These are phyloP conservation scores for Siderastrea radians DNA, from an alignment of 92 coral and sea anemone species.

Conservation along the genomic window DNA sequence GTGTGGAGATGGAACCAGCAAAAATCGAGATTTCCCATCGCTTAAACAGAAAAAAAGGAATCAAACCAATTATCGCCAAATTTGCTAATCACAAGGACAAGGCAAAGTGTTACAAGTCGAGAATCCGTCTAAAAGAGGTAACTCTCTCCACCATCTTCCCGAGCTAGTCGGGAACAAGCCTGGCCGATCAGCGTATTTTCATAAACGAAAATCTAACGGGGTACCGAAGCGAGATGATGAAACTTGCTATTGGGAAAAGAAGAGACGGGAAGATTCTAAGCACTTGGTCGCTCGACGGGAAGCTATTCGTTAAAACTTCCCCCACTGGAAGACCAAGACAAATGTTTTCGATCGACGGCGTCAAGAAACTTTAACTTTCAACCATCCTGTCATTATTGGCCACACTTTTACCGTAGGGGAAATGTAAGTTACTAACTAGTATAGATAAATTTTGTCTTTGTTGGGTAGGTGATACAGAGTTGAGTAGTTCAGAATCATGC, in stretches of 20 bases:
- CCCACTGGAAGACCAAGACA: conserved; percentile 1
- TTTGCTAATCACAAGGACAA: conserved; percentile 16
- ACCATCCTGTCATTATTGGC: too few species aligned
- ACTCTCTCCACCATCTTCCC: too few species aligned
- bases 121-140: too few species aligned
- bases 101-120: background rate
- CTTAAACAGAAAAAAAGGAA: conserved; percentile 1
- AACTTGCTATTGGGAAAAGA: background rate
- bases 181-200: background rate
- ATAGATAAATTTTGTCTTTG: too few species aligned
- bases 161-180: background rate
- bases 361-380: background rate
- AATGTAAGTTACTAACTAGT: too few species aligned
- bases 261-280: background rate
- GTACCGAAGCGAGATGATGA: background rate
- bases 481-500: too few species aligned
- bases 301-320: conserved; percentile 2
- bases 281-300: background rate
- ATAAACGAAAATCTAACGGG: background rate
- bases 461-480: too few species aligned
- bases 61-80: conserved; percentile 16
- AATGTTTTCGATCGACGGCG: background rate
- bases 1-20: background rate
- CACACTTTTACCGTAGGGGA: too few species aligned
- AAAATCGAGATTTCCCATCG: too few species aligned